Evolutionary conservation across 2,113 vertebrate species (phyloP).

Genomic region (Ondatra zibethicus): DNA sequence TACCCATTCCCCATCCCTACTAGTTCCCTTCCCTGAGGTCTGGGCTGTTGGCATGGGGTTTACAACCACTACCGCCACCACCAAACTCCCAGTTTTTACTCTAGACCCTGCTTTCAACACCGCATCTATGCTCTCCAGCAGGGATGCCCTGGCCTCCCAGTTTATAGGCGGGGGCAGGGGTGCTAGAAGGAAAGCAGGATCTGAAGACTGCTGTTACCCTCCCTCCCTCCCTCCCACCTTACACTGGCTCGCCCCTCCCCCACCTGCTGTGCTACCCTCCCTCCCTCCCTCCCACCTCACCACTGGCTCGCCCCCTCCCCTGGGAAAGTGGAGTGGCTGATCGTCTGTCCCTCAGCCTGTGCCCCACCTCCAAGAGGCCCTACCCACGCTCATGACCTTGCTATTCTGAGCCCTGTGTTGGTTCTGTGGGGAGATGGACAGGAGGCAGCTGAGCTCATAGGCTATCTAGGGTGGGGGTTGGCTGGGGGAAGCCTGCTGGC

Average conservation of each 20-base stretch:
- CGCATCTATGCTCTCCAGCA: neutral
- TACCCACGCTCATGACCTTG: constrained; percentile 75
- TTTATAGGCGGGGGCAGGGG: neutral
- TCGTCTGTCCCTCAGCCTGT: constrained; percentile 33
- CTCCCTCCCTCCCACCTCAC: neutral
- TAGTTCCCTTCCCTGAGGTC: neutral
- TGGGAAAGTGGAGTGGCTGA: neutral
- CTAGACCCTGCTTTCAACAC: neutral
- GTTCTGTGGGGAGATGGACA: constrained; percentile 76
- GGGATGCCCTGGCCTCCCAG: neutral
- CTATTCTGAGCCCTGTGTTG: constrained; percentile 74
- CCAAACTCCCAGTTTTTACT: neutral
- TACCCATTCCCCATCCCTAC: neutral
- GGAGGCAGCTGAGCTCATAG: constrained; percentile 73
- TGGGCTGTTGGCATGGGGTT: neutral
- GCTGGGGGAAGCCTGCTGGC: constrained; percentile 55
- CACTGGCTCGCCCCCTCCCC: neutral
- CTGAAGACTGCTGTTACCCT: neutral
- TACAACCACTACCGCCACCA: neutral
- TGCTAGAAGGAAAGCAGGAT: neutral
- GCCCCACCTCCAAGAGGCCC: constrained; percentile 65
- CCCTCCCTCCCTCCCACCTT: neutral
- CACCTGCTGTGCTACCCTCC: neutral
- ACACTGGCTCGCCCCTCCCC: neutral
- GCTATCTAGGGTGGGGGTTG: constrained; percentile 56